Base-by-base conservation (phyloP, 2,797 vertebrate genomes). In the Cyprinella venusta region DNA sequence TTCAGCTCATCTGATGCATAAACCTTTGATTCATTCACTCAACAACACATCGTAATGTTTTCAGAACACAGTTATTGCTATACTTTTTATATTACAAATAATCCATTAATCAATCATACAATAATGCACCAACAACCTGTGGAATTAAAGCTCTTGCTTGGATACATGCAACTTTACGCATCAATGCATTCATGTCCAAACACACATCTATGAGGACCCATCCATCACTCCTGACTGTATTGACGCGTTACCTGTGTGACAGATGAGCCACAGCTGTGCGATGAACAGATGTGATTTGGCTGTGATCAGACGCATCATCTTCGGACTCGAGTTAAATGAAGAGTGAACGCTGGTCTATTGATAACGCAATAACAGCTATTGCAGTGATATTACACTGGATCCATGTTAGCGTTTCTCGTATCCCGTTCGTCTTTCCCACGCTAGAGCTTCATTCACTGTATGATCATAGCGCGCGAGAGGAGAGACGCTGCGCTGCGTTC, bases 201-300 rank as follows among this genome's bases (percentile, higher is more conserved):
- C 45, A 26, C 42, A 36, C 16, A 45, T 68, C 10, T n/a, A 9
- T 4, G 2, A 21, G 75, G 9, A 63, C 19, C 6, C 26, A 24
- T 40, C 13, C 19, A 61, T 69, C 50, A 18, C 68, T 74, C 38
- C 10, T n/a, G n/a, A 33, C 38, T 21, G 38, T 6, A 45, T 42
- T 42, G 5, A 68, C 82, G 89, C 93, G 96, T 97, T 94, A 99
- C 97, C 97, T 92, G 93, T 91, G 59, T 93, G 91, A 90, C 94
- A 95, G 83, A 97, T 85, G 69, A 94, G 93, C 84, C 96, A 91
- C 87, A 97, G 94, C 92, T 93, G 95, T 70, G 92, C 86, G 84
- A 94, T 89, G 56, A 94, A 85, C 86, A 95, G 86, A 76, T 89
- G 84, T 84, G 88, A 92, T 91, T 92, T 88, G 42, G 82, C 89